Percentiles rank a stretch among this genome's conserved stretches.
Evolutionary conservation across 1,140 invertebrate species (phyloP).

Genomic region (Drosophila sucinea): DNA sequence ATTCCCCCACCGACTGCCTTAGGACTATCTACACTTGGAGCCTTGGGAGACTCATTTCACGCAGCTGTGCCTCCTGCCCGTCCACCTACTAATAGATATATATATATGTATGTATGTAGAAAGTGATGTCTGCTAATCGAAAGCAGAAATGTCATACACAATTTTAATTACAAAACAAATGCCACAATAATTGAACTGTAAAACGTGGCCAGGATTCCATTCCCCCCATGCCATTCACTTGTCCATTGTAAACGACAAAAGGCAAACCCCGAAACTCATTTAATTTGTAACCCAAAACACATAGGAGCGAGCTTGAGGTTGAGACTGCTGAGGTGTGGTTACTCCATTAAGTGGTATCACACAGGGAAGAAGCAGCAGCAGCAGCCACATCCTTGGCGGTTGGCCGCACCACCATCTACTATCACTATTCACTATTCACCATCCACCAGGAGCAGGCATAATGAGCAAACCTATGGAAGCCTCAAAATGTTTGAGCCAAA

Average conservation of each 20-base stretch:
- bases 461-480: constrained; percentile 25
- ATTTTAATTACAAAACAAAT: constrained; percentile 48
- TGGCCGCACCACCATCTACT: background rate
- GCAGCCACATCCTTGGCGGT: constrained; percentile 28
- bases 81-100: background rate
- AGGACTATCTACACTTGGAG: background rate
- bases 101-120: background rate
- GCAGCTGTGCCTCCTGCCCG: constrained; percentile 40
- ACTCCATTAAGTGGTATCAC: constrained; percentile 18
- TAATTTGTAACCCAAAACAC: constrained; percentile 39
- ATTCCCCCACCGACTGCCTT: no score
- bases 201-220: constrained; percentile 17
- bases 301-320: background rate
- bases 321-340: constrained; percentile 1
- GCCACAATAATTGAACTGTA: constrained; percentile 42
- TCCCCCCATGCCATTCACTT: no score
- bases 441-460: constrained; percentile 25
- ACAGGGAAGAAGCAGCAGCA: background rate
- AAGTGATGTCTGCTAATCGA: constrained; percentile 39
- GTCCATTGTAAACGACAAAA: constrained; percentile 2
- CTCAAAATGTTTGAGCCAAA: constrained; percentile 26
- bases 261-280: constrained; percentile 18
- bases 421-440: background rate
- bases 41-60: constrained; percentile 33
- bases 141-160: constrained; percentile 37